Evolutionary conservation across 1,140 invertebrate genomes (phyloP).

Genomic region (Bacillus rossius): DNA sequence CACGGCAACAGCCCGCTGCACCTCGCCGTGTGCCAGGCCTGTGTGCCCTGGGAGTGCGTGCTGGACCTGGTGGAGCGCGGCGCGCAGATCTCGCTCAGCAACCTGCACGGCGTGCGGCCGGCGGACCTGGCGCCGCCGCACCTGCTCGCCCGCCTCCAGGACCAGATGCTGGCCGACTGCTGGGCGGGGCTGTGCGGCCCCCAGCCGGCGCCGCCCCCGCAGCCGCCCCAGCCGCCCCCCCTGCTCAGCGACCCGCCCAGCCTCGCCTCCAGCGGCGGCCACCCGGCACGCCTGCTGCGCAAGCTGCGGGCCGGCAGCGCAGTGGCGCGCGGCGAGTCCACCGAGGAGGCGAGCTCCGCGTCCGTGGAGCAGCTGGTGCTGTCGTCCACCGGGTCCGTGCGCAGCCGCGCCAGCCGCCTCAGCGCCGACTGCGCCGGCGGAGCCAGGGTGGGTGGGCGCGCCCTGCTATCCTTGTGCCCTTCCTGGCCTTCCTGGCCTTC

Average conservation of each 20-base stretch:
- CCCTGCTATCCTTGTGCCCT: no score
- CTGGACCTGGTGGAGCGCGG: slow-evolving; percentile 48
- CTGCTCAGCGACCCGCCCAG: neutral
- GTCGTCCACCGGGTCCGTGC: slow-evolving; percentile 30
- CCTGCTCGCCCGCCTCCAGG: slow-evolving; percentile 41
- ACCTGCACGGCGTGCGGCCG: slow-evolving; percentile 42
- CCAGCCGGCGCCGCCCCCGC: neutral
- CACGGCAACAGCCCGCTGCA: slow-evolving; percentile 52
- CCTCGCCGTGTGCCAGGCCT: slow-evolving; percentile 45
- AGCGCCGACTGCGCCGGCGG: slow-evolving; percentile 6
- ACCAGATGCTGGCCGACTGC: slow-evolving; percentile 42
- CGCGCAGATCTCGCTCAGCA: slow-evolving; percentile 42
- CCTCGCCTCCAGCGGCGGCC: neutral
- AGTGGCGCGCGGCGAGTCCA: slow-evolving; percentile 14
- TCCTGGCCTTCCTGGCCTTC: no score
- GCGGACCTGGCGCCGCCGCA: slow-evolving; percentile 41
- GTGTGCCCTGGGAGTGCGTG: slow-evolving; percentile 47
- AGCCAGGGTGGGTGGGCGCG: no score
- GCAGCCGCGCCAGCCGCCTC: slow-evolving; percentile 6
- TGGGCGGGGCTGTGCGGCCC: slow-evolving; percentile 32
- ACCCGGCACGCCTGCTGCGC: slow-evolving; percentile 21
- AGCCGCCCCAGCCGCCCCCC: slow-evolving; percentile 4
- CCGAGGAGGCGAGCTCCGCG: slow-evolving; percentile 26
- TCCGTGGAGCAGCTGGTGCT: slow-evolving; percentile 23
- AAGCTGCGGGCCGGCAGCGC: slow-evolving; percentile 20